These are phyloP conservation scores for Oscheius sp. DNA, from an alignment of 2,888 invertebrate genomes.

Conservation along the genomic window DNA sequence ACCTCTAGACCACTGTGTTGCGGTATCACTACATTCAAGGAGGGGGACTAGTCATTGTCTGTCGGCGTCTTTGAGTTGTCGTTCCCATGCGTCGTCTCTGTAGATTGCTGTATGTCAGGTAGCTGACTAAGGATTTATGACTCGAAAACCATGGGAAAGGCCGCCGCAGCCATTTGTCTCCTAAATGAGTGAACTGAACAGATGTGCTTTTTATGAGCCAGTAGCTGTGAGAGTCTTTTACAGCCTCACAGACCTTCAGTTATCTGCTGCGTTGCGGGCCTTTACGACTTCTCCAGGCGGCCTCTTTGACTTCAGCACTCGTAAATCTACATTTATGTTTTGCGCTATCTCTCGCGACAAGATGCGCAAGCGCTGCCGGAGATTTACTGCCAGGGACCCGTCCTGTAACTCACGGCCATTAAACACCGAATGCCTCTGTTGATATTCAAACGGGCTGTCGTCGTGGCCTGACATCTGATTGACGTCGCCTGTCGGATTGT, in stretches of 20 bases:
- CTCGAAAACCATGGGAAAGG: conserved; percentile 3
- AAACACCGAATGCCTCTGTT: conserved; percentile 1
- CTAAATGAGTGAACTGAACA: neutral
- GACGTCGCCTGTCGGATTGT: conserved; percentile 31
- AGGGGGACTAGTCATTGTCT: neutral
- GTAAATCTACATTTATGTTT: conserved; percentile 35
- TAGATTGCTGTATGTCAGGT: neutral
- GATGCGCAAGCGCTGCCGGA: conserved; percentile 25
- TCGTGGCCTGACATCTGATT: conserved; percentile 26
- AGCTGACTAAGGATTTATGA: conserved; percentile 8
- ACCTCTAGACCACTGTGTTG: conserved; percentile 14
- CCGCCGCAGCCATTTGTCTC: neutral
- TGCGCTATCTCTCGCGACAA: conserved; percentile 36
- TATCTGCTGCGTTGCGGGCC: conserved; percentile 30
- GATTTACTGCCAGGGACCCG: conserved; percentile 30
- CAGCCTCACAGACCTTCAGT: conserved; percentile 10
- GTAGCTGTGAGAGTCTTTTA: conserved; percentile 4
- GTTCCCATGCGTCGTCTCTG: conserved; percentile 26
- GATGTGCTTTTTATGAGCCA: neutral
- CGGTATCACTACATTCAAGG: conserved; percentile 9
- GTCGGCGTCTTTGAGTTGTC: conserved; percentile 27
- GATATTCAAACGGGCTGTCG: conserved; percentile 1
- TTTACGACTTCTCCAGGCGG: conserved; percentile 36
- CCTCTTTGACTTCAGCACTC: conserved; percentile 20
- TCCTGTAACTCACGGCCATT: conserved; percentile 14